phyloP scores from a whole-genome alignment of 2,113 vertebrate species.

The Mus pahari region DNA sequence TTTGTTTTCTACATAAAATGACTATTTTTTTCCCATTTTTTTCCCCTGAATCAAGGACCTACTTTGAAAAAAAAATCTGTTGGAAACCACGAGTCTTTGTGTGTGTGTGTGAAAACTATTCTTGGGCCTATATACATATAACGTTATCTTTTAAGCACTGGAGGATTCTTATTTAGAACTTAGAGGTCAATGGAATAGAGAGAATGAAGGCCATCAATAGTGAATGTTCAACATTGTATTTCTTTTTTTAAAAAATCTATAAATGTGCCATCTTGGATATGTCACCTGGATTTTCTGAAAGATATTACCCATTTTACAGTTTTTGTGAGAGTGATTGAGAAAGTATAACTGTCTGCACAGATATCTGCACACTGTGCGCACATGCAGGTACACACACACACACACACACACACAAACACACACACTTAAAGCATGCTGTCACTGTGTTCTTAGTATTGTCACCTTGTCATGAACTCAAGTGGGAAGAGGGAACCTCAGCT shows the following conservation, averaged over 20 bases:
- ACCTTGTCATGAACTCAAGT: neutral
- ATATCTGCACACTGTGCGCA: too few species aligned
- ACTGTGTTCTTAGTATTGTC: neutral
- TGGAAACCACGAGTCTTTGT: neutral
- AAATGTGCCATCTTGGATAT: neutral
- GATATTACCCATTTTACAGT: neutral
- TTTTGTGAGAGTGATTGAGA: conserved; percentile 45
- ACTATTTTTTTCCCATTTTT: conserved; percentile 11
- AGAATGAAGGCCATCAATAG: neutral
- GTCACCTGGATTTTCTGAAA: conserved; percentile 21
- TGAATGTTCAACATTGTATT: neutral
- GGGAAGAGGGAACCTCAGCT: neutral
- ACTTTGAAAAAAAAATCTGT: conserved; percentile 51
- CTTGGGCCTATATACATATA: neutral
- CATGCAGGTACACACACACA: neutral
- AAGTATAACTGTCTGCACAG: neutral
- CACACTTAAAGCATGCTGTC: neutral
- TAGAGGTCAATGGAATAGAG: conserved; percentile 22
- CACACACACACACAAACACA: neutral
- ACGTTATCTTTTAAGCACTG: neutral
- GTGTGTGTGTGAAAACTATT: neutral
- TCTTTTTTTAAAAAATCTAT: conserved; percentile 7
- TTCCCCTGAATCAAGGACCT: conserved; percentile 40
- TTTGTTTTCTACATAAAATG: conserved; percentile 21
- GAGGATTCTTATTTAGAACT: conserved; percentile 41